phyloP scores from a whole-genome alignment of 2,888 invertebrate genomes.

The Drosophila anomalata region DNA sequence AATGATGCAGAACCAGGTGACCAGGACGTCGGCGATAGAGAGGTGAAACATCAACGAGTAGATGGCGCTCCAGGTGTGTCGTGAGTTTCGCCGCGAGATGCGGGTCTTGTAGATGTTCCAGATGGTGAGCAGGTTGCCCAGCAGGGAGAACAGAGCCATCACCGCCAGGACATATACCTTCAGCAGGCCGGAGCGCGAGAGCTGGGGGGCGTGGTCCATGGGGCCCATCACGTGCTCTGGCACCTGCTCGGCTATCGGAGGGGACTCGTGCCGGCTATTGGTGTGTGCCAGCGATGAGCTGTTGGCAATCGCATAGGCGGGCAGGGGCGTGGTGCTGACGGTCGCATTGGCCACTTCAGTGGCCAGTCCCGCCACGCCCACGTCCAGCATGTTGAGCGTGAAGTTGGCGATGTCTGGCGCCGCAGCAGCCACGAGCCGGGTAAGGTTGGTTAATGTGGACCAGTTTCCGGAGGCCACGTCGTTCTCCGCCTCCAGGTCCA shows the following conservation, averaged over 20 bases:
- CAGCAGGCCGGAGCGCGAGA: conserved; percentile 87
- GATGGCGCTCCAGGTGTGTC: conserved; percentile 88
- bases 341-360: conserved; percentile 29
- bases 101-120: conserved; percentile 89
- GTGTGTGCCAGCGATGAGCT: conserved; percentile 52
- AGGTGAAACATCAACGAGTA: conserved; percentile 92
- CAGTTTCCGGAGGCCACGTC: conserved; percentile 49
- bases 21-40: conserved; percentile 92
- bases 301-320: conserved; percentile 53
- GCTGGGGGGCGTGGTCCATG: conserved; percentile 87
- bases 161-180: conserved; percentile 88
- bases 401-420: conserved; percentile 67
- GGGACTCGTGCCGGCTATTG: conserved; percentile 51
- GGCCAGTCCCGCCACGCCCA: conserved; percentile 47
- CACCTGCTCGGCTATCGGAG: conserved; percentile 62
- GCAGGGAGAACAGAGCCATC: conserved; percentile 89
- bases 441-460: conserved; percentile 55
- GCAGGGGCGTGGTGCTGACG: conserved; percentile 18
- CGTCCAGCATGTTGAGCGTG: conserved; percentile 62
- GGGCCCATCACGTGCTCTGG: conserved; percentile 70
- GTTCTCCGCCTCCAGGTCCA: conserved; percentile 21
- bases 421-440: conserved; percentile 52
- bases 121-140: conserved; percentile 91
- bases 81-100: conserved; percentile 85
- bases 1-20: conserved; percentile 91